Percentiles rank a stretch among this genome's conserved stretches.
Conservation (phyloP, 2,888 invertebrate genomes). For the Parnassius glacialis region DNA sequence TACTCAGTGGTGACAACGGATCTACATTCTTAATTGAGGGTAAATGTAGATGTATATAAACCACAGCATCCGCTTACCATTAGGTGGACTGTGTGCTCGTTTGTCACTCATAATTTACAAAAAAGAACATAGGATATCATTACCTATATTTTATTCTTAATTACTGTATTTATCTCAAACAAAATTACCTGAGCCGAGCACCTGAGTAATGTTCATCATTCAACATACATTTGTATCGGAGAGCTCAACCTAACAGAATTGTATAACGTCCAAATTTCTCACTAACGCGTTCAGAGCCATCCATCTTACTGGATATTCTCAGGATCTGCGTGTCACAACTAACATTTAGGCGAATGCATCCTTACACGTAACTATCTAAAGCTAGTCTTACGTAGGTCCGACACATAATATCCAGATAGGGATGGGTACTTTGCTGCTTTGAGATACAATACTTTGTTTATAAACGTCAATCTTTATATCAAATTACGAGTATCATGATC, state of each 20-base stretch:
- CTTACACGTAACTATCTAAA: constrained; percentile 10
- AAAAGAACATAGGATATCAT: too few species aligned
- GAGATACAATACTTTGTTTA: constrained; percentile 1
- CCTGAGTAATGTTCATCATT: constrained; percentile 49
- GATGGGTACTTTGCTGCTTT: not conserved
- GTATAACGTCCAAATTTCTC: constrained; percentile 30
- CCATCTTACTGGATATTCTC: constrained; percentile 34
- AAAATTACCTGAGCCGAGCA: not conserved
- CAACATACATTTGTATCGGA: constrained; percentile 46
- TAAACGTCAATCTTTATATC: not conserved
- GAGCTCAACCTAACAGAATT: constrained; percentile 36
- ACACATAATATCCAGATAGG: constrained; percentile 1
- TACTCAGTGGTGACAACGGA: too few species aligned
- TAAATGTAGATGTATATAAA: too few species aligned
- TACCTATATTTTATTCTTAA: too few species aligned
- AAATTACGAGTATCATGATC: too few species aligned
- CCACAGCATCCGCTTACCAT: too few species aligned
- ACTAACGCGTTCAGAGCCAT: constrained; percentile 29
- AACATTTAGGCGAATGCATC: constrained; percentile 26
- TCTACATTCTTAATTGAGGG: too few species aligned
- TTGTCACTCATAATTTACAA: too few species aligned
- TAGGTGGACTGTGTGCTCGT: too few species aligned
- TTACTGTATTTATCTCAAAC: not conserved
- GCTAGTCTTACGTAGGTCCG: constrained; percentile 7
- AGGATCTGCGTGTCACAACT: constrained; percentile 32